Evolutionary conservation across 1,140 invertebrate genomes (phyloP).

Genomic region (Euura lappo): DNA sequence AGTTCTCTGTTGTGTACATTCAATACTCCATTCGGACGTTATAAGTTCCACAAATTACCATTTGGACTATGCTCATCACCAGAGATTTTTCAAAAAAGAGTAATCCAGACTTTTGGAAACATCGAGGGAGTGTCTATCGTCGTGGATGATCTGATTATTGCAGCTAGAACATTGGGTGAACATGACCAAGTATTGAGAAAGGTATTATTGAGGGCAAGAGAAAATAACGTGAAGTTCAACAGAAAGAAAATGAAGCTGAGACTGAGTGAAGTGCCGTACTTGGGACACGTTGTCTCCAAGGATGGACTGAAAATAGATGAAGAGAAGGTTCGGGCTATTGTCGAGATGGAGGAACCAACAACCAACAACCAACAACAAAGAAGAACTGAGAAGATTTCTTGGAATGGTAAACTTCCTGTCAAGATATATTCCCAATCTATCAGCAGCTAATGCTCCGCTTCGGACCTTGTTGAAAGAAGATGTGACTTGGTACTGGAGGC

Average conservation of each 20-base stretch:
- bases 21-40: constrained; percentile 56
- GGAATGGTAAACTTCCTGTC: constrained; percentile 52
- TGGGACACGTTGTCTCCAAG: constrained; percentile 43
- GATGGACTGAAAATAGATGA: constrained; percentile 43
- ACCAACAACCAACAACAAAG: too few species aligned
- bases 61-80: constrained; percentile 51
- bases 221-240: constrained; percentile 49
- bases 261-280: constrained; percentile 42
- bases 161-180: constrained; percentile 27
- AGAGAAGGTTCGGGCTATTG: constrained; percentile 48
- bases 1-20: constrained; percentile 54
- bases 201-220: constrained; percentile 41
- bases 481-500: constrained; percentile 42
- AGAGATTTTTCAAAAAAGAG: constrained; percentile 49
- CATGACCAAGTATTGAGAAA: constrained; percentile 36
- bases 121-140: constrained; percentile 44
- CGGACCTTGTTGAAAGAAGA: constrained; percentile 52
- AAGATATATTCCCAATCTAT: constrained; percentile 51
- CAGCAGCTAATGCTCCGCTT: constrained; percentile 45
- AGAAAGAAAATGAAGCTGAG: constrained; percentile 47
- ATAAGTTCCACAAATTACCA: constrained; percentile 46
- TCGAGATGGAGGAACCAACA: constrained; percentile 35
- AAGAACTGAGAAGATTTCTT: constrained; percentile 49
- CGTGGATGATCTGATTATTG: constrained; percentile 49
- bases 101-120: constrained; percentile 43